Conservation (phyloP, 2,888 invertebrate genomes). For the Tanaodytes sp. region DNA sequence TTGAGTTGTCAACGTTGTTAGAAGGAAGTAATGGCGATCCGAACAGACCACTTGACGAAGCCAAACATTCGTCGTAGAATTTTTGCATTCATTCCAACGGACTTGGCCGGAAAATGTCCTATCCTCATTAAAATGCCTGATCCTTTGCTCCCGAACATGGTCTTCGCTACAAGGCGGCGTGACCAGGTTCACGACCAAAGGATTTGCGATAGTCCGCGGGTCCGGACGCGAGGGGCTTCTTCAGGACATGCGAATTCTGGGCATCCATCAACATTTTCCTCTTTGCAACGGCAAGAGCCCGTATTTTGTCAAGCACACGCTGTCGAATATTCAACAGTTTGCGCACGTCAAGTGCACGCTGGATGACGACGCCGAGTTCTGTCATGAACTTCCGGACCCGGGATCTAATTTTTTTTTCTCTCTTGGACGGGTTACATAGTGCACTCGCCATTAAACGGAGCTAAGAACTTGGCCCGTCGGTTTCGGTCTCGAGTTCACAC, state of each 20-base stretch:
- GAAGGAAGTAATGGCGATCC: background rate
- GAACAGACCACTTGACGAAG: constrained; percentile 3
- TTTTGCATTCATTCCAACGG: background rate
- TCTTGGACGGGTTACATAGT: constrained; percentile 21
- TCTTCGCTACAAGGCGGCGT: background rate
- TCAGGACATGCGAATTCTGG: constrained; percentile 29
- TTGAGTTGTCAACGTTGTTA: background rate
- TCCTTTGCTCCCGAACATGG: constrained; percentile 1
- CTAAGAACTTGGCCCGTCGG: too few species aligned
- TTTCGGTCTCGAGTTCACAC: too few species aligned
- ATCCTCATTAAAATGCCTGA: constrained; percentile 9
- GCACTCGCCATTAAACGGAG: constrained; percentile 23
- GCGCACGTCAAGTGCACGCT: constrained; percentile 40
- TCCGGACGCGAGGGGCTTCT: constrained; percentile 24
- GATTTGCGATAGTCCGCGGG: constrained; percentile 13
- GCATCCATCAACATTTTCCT: constrained; percentile 48
- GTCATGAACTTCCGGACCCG: constrained; percentile 27
- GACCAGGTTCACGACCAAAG: constrained; percentile 4
- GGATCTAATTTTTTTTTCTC: constrained; percentile 21
- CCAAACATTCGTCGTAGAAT: constrained; percentile 4
- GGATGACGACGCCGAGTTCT: constrained; percentile 37
- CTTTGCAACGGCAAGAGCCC: constrained; percentile 42
- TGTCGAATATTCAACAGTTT: constrained; percentile 53
- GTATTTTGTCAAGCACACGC: constrained; percentile 48
- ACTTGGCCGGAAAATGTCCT: background rate